Evolutionary conservation across 2,113 vertebrate species (phyloP).

Genomic region (Nematolebias whitei): DNA sequence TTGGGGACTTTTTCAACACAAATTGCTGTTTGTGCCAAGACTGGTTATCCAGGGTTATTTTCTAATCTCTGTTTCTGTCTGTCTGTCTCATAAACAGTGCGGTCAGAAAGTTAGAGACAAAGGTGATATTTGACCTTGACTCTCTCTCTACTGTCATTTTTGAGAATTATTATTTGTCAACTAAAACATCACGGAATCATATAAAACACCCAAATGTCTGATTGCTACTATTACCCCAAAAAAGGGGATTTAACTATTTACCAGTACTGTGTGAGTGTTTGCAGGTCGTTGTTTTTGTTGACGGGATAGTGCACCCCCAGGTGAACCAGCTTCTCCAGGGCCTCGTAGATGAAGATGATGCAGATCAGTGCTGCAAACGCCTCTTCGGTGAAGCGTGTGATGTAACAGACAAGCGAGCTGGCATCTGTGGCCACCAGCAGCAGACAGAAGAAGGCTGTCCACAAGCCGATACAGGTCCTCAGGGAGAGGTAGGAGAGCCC

Average conservation of each 20-base stretch:
- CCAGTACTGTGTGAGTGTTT: slow-evolving; percentile 95
- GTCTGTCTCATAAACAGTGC: no score
- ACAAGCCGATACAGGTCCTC: slow-evolving; percentile 95
- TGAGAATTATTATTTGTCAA: no score
- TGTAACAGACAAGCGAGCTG: slow-evolving; percentile 97
- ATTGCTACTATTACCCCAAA: background rate
- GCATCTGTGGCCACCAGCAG: slow-evolving; percentile 96
- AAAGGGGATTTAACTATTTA: slow-evolving; percentile 70
- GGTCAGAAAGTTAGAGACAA: no score
- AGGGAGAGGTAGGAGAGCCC: slow-evolving; percentile 94
- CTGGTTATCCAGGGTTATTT: no score
- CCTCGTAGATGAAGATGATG: slow-evolving; percentile 99
- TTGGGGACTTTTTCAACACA: no score
- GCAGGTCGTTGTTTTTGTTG: slow-evolving; percentile 95
- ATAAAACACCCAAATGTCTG: background rate
- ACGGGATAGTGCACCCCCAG: slow-evolving; percentile 94
- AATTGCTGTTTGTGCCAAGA: no score
- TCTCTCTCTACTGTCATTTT: no score
- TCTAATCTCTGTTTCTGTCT: no score
- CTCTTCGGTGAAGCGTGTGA: slow-evolving; percentile 98
- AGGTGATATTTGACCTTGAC: no score
- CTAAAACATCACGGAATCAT: no score
- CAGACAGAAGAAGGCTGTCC: slow-evolving; percentile 95
- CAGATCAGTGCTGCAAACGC: slow-evolving; percentile 98
- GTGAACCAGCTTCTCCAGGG: slow-evolving; percentile 96